Evolutionary conservation across 2,797 vertebrate genomes (phyloP).

Genomic region (Crax fasciolata): DNA sequence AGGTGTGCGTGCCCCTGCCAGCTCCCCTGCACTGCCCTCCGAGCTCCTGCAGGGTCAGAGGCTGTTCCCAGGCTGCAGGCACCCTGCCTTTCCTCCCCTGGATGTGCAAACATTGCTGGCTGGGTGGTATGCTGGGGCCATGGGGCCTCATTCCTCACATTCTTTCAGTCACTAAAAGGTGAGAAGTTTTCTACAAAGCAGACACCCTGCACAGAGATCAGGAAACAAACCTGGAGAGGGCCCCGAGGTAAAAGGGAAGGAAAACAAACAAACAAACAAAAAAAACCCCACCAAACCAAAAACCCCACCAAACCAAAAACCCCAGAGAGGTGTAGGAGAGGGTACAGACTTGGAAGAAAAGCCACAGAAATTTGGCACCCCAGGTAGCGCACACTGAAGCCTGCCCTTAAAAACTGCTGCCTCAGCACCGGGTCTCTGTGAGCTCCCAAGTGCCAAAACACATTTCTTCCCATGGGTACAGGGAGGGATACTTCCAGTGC

Average conservation of each 20-base stretch:
- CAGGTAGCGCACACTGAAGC: neutral
- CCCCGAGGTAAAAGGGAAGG: slow-evolving; percentile 28
- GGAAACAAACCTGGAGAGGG: slow-evolving; percentile 52
- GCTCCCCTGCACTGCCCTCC: neutral
- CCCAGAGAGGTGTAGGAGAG: neutral
- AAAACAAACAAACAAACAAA: neutral
- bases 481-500: neutral
- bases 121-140: neutral
- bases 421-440: neutral
- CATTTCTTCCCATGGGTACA: rapidly evolving
- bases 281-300: neutral
- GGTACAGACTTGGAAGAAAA: neutral
- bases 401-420: neutral
- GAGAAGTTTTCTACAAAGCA: slow-evolving; percentile 61
- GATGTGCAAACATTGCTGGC: neutral
- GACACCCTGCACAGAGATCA: neutral
- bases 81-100: neutral
- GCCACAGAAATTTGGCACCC: neutral
- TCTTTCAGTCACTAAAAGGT: slow-evolving; percentile 56
- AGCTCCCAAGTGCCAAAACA: neutral
- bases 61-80: neutral
- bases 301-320: neutral
- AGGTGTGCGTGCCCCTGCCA: rapidly evolving
- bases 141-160: slow-evolving; percentile 64
- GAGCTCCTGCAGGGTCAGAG: neutral